phyloP scores from a whole-genome alignment of 2,113 vertebrate species.

The Taurulus bubalis region DNA sequence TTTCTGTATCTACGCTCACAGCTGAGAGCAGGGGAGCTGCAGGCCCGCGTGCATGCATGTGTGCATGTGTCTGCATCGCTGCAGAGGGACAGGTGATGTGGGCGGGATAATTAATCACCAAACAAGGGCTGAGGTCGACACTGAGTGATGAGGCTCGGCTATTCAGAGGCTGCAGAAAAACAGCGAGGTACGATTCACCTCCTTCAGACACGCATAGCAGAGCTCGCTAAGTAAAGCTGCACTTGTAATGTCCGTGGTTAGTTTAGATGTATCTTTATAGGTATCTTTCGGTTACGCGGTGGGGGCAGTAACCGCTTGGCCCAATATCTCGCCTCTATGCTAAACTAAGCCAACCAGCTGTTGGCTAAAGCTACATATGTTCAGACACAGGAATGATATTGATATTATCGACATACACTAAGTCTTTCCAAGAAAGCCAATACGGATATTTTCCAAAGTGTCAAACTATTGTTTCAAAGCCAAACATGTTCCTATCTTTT shows the following conservation, averaged over 20 bases:
- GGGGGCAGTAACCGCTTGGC: background rate
- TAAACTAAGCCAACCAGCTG: background rate
- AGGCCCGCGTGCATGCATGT: slow-evolving; percentile 22
- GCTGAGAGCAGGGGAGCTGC: slow-evolving; percentile 61
- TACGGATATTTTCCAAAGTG: background rate
- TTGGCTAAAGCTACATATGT: background rate
- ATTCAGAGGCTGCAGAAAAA: too few species aligned
- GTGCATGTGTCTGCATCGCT: background rate
- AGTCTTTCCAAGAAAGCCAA: background rate
- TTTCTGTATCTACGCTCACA: slow-evolving; percentile 69
- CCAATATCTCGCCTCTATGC: background rate
- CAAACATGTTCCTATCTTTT: too few species aligned
- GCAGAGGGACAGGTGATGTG: slow-evolving; percentile 56
- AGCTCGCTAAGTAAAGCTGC: slow-evolving; percentile 27
- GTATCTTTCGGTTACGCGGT: background rate
- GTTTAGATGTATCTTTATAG: slow-evolving; percentile 8
- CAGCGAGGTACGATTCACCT: slow-evolving; percentile 24
- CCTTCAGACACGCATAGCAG: slow-evolving; percentile 45
- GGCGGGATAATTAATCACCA: slow-evolving; percentile 53
- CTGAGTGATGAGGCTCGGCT: too few species aligned
- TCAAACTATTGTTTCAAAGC: too few species aligned
- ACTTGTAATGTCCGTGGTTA: background rate
- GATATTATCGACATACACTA: background rate
- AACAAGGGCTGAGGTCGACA: slow-evolving; percentile 47
- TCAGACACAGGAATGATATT: background rate